Evolutionary conservation across 2,888 invertebrate species (phyloP).

Genomic region (Tuta absoluta): DNA sequence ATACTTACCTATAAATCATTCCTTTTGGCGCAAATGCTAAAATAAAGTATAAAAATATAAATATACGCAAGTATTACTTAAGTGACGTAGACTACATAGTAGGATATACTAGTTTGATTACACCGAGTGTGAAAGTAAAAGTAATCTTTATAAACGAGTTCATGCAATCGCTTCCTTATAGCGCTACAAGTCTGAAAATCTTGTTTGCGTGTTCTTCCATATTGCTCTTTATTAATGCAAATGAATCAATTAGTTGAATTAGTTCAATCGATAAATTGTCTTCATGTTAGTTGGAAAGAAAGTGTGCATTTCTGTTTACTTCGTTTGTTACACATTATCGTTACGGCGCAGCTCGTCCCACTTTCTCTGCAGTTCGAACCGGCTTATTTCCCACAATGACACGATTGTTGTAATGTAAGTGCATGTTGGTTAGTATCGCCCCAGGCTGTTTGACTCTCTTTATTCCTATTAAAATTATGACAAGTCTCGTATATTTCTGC

Average conservation of each 20-base stretch:
- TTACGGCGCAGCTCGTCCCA: conserved; percentile 17
- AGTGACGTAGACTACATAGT: conserved; percentile 1
- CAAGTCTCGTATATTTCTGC: neutral
- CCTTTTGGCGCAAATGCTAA: neutral
- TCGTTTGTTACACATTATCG: conserved; percentile 23
- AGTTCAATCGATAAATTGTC: conserved; percentile 18
- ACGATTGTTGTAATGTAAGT: neutral
- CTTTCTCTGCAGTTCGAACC: conserved; percentile 21
- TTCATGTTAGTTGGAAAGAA: conserved; percentile 19
- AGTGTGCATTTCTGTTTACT: conserved; percentile 23
- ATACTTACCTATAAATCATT: neutral
- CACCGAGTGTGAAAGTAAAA: conserved; percentile 18
- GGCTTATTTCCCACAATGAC: conserved; percentile 15
- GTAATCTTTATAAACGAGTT: conserved; percentile 16
- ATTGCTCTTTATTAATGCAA: conserved; percentile 13
- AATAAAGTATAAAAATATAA: neutral
- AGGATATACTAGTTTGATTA: neutral
- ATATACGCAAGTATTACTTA: neutral
- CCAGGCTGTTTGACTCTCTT: neutral
- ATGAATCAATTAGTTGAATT: conserved; percentile 32
- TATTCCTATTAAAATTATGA: neutral
- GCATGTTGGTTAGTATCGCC: conserved; percentile 11
- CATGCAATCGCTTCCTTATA: conserved; percentile 13
- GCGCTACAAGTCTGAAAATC: conserved; percentile 18
- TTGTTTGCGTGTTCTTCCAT: conserved; percentile 5